Conservation (phyloP, 2,113 vertebrate genomes). For the Mormoops blainvillei region DNA sequence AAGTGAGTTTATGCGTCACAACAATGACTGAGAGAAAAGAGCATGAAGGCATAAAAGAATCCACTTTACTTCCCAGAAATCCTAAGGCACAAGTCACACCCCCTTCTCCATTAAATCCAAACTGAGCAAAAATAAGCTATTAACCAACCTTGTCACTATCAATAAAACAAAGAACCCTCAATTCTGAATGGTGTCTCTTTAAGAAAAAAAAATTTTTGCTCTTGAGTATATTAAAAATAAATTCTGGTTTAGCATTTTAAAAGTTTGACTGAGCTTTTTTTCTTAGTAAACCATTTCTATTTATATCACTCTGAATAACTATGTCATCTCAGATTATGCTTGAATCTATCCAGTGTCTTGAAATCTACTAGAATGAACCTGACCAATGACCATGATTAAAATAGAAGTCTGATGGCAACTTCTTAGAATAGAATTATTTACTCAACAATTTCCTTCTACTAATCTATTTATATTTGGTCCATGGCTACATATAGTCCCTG, state of each 20-base stretch:
- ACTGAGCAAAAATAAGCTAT: not conserved
- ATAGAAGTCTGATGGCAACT: constrained; percentile 34
- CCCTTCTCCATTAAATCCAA: not conserved
- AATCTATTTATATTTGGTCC: constrained; percentile 54
- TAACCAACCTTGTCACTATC: not conserved
- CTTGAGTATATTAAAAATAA: not conserved
- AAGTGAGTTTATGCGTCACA: not conserved
- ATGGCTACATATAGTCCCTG: constrained; percentile 43
- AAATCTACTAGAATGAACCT: constrained; percentile 46
- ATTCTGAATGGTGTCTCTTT: not conserved
- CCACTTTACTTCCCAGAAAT: not conserved
- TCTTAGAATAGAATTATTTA: constrained; percentile 59
- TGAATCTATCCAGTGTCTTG: constrained; percentile 26
- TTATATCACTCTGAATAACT: constrained; percentile 26
- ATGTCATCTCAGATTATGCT: constrained; percentile 44
- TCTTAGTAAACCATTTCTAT: constrained; percentile 39
- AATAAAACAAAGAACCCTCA: not conserved
- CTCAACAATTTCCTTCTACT: constrained; percentile 59
- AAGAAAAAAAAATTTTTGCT: not conserved
- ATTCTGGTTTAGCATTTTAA: not conserved
- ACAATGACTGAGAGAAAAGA: not conserved
- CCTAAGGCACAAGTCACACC: not conserved
- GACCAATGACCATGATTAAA: constrained; percentile 38
- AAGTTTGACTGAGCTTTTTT: constrained; percentile 18
- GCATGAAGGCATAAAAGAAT: not conserved